phyloP scores from a whole-genome alignment of 2,888 invertebrate genomes.

The Fragum fragum region DNA sequence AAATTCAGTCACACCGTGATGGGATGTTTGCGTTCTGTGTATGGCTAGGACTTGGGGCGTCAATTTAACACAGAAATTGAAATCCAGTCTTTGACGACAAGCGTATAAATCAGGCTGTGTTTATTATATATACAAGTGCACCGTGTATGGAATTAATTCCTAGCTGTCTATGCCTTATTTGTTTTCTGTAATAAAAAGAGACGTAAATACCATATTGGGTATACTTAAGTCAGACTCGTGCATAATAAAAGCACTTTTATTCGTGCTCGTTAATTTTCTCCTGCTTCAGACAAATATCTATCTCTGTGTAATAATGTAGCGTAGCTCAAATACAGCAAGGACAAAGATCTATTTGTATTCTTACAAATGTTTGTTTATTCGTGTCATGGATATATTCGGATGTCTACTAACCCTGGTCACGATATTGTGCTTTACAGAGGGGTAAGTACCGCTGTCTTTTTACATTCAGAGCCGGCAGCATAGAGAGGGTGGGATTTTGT shows the following conservation, averaged over 20 bases:
- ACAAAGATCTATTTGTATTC: conserved; percentile 8
- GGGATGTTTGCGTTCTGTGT: not conserved
- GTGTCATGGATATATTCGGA: conserved; percentile 30
- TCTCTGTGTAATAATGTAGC: not conserved
- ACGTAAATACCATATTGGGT: no score
- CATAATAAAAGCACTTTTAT: conserved; percentile 6
- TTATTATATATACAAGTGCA: no score
- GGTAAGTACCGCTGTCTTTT: conserved; percentile 5
- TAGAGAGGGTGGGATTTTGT: no score
- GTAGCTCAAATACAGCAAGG: not conserved
- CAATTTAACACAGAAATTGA: not conserved
- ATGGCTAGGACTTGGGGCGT: not conserved
- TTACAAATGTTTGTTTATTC: conserved; percentile 12
- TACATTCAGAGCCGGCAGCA: no score
- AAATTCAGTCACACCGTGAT: conserved; percentile 1
- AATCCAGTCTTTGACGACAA: no score
- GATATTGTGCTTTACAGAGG: not conserved
- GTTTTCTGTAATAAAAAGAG: no score
- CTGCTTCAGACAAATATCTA: not conserved
- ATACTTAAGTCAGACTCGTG: not conserved
- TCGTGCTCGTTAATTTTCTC: not conserved
- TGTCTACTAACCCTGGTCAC: conserved; percentile 7
- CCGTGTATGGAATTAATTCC: no score
- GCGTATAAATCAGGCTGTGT: no score
- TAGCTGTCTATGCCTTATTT: no score